Evolutionary conservation across 2,888 invertebrate species (phyloP), one percentile per base, ranked within the genome.

Genomic region (Eupithecia tripunctaria): DNA sequence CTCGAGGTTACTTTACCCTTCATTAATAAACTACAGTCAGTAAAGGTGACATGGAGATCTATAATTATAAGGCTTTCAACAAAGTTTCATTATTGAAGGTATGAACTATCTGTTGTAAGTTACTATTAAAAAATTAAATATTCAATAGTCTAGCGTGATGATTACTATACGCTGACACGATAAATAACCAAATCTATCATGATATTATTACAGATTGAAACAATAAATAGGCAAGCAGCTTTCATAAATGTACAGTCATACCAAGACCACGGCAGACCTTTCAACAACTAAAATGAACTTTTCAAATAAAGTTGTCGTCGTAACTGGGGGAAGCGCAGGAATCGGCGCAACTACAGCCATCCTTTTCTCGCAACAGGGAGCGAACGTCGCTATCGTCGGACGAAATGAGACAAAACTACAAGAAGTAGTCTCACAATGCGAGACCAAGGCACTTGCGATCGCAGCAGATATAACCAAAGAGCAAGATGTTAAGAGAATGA

Each of bases 271-370:
- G 4, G 4, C 2, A 29, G 63, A n/a, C 15, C 6, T 62, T 15
- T 3, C 8, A 63, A n/a, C 63, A 38, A 12, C 12, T 62, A 32
- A 32, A 38, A 63, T 63, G 63, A 38, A 21, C 36, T 63, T 38
- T 36, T 32, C 63, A 38, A 91, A 93, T 21, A 95, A 95, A 90
- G 94, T 95, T 0, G 90, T 95, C 0, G 81, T 95, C 15, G 89
- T 96, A 63, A 95, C 95, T 0, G 96, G 96, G 29, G 96, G 96
- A 0, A 96, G 96, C 82, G 96, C 96, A 3, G 97, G 97, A 0
- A 96, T 97, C 73, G 97, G 97, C 5, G 95, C 95, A 0, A 95
- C 95, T n/a, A 95, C 96, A 1, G 96, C 96, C 1, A 80, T 95
- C 1, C 93, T 95, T 72, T 96, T 97, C 82, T 95, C 96, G 1